Base-by-base conservation (phyloP, 2,888 invertebrate species). In the Dichetophora obliterata region DNA sequence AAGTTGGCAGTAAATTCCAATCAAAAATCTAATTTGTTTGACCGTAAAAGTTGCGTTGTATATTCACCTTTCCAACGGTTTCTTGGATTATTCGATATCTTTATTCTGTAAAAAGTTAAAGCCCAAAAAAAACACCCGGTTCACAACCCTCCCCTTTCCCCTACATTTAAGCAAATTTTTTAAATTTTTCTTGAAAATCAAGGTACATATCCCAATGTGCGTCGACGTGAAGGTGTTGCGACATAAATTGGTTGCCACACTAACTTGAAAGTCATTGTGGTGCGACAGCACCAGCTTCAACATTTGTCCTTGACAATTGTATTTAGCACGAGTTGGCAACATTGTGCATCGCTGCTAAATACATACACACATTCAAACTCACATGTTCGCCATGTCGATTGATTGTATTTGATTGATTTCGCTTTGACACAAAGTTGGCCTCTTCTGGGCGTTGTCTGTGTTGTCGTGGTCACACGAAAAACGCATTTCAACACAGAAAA, bases 331-430 rank as follows among this genome's bases (percentile, higher is more conserved):
- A 43, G 43, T 43, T 43, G 43, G 11, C 43, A 43, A 43, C 63
- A 63, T n/a, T 31, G 63, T 31, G 27, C 22, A 27, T 14, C 54
- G 31, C 69, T n/a, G n/a, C 31, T 9, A 16, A n/a, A 27, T n/a
- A 63, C n/a, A n/a, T 11, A 27, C 34, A 52, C 52, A 19, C 27
- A 31, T 31, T 31, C 31, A 31, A 3, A 54, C 68, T 8, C 68
- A 19, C n/a, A n/a, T 3, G 2, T 27, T 24, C 6, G n/a, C 34
- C 27, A n/a, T 24, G 24, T 14, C 68, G 19, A 48, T 48, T 68
- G 68, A 68, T 24, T 24, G 68, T 22, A 54, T 69, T 69, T 69
- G 69, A 69, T 69, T 69, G 69, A 69, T 68, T 68, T 50, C 50
- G 24, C 5, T 31, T 31, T n/a, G 19, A 54, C 54, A 31, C 43